These are phyloP conservation scores for Petrocephalus zakoni DNA, from an alignment of 2,113 vertebrate species.

Conservation along the genomic window DNA sequence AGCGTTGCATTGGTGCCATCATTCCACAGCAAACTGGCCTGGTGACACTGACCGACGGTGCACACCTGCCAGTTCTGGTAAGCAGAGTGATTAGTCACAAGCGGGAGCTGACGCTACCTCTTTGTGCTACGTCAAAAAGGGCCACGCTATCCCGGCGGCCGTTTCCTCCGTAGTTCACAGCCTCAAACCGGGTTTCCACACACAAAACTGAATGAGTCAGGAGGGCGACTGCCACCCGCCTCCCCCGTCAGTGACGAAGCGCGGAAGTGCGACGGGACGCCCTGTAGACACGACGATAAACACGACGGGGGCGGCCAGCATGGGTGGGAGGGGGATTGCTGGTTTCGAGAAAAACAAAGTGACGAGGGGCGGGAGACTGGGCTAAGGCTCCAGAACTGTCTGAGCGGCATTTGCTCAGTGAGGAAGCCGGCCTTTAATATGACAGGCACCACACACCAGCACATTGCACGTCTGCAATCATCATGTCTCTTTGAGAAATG, in stretches of 20 bases:
- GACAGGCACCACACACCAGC: background rate
- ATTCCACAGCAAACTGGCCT: background rate
- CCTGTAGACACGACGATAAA: background rate
- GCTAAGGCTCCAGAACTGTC: background rate
- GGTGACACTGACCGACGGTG: background rate
- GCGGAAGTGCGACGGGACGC: background rate
- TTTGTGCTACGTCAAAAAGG: background rate
- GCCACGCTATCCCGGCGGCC: background rate
- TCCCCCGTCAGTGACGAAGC: background rate
- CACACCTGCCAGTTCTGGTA: background rate
- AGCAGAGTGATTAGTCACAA: background rate
- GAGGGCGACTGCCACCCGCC: background rate
- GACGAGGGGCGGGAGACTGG: background rate
- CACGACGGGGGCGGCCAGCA: background rate
- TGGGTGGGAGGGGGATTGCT: slow-evolving; percentile 1
- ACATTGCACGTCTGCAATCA: background rate
- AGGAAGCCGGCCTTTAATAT: background rate
- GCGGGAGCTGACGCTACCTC: background rate
- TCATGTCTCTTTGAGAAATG: background rate
- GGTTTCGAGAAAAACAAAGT: slow-evolving; percentile 5
- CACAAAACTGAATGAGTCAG: background rate
- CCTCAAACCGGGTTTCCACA: background rate
- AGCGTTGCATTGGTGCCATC: background rate
- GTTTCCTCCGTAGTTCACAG: background rate
- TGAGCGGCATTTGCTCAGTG: background rate